Evolutionary conservation across 1,140 invertebrate genomes (phyloP).

Genomic region (Sminthurinus signatus): DNA sequence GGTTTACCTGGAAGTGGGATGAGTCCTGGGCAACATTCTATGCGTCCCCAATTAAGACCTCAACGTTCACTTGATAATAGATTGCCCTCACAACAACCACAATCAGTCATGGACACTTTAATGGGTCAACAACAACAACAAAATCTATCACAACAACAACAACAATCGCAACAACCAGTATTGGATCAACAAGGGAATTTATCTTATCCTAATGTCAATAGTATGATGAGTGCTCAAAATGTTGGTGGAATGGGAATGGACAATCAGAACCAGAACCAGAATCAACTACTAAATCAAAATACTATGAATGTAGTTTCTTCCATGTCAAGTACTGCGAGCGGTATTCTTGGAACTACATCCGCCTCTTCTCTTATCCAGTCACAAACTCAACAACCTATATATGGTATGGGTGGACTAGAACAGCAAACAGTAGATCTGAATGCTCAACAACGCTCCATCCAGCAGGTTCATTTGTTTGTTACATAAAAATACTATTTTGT

Average conservation of each 20-base stretch:
- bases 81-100: constrained; percentile 22
- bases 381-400: too few species aligned
- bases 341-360: constrained; percentile 28
- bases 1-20: constrained; percentile 18
- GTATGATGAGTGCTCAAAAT: constrained; percentile 13
- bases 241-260: background rate
- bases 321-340: constrained; percentile 11
- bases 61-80: constrained; percentile 41
- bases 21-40: constrained; percentile 16
- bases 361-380: constrained; percentile 10
- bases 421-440: too few species aligned
- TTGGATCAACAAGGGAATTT: constrained; percentile 19
- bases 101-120: background rate
- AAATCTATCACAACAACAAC: background rate
- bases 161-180: background rate
- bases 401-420: too few species aligned
- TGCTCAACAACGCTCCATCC: too few species aligned
- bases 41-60: constrained; percentile 34
- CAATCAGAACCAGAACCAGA: background rate
- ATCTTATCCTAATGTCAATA: constrained; percentile 11
- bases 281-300: constrained; percentile 18
- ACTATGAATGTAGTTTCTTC: background rate
- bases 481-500: too few species aligned
- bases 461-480: too few species aligned
- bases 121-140: background rate